A percentile compares a stretch with the other conserved stretches of the same genome.
Conservation (phyloP, 1,140 invertebrate species). For the Cotesia glomerata region DNA sequence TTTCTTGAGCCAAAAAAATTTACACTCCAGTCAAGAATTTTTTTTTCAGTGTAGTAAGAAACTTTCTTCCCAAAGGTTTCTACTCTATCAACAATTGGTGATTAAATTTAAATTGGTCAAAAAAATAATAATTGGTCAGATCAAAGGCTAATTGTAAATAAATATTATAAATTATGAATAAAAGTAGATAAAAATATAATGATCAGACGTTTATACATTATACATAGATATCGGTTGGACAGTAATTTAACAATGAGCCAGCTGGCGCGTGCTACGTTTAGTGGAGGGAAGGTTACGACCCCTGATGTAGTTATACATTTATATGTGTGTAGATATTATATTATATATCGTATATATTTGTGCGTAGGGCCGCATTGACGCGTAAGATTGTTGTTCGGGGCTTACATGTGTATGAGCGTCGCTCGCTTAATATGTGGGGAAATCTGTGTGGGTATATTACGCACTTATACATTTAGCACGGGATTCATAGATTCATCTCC, state of each 20-base stretch:
- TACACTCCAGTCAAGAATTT: too few relatives aligned
- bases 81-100: too few relatives aligned
- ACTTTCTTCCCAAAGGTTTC: too few relatives aligned
- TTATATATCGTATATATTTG: not conserved
- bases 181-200: too few relatives aligned
- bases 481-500: too few relatives aligned
- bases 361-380: conserved; percentile 37
- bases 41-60: too few relatives aligned
- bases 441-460: not conserved
- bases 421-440: not conserved
- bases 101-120: too few relatives aligned
- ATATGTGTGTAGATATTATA: not conserved
- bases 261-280: conserved; percentile 61
- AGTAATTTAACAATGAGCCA: conserved; percentile 65
- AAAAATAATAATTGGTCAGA: too few relatives aligned
- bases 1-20: too few relatives aligned
- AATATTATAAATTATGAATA: too few relatives aligned
- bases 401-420: not conserved
- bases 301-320: conserved; percentile 58
- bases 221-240: conserved; percentile 54
- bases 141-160: too few relatives aligned
- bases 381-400: not conserved
- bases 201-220: conserved; percentile 36
- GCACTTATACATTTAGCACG: too few relatives aligned
- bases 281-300: conserved; percentile 52